Evolutionary conservation across 2,797 vertebrate genomes (phyloP), one percentile per base, ranked within the genome.

Genomic region (Erpetoichthys calabaricus): DNA sequence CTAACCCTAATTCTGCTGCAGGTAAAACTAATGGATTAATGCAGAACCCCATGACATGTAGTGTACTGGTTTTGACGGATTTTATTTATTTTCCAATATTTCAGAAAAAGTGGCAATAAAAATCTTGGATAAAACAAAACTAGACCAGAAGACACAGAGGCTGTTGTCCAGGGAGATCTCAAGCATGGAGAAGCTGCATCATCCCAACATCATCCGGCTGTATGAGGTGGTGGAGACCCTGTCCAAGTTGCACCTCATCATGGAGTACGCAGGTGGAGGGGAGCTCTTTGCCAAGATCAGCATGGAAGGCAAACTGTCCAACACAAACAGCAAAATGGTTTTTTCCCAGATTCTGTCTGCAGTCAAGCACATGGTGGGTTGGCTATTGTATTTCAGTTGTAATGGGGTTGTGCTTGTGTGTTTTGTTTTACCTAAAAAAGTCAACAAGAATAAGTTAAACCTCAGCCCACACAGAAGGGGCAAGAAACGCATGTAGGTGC

Each of bases 61-160:
- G 25, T 25, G 25, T 25, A 25, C 25, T 25, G 25, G 25, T 25
- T 25, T 25, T 25, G 25, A 25, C 25, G 25, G 25, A 25, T 25
- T 25, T 25, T 25, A 25, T 25, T 25, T 25, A 25, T 25, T 25
- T 25, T 25, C 25, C 25, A 25, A 25, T 25, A 25, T 25, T 25
- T 25, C 76, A 98, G 95, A 99, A 73, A 99, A 96, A 80, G 96
- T 98, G 67, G 95, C 96, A 56, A 95, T 99, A 68, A 98, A 98
- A 79, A 95, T 98, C 78, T 75, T 99, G 65, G 95, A 99, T 74
- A 99, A 99, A 80, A 92, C 91, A 63, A 96, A 95, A 69, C 73
- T 98, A 68, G 96, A 98, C 69, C 86, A 89, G 76, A 98, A 97
- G 73, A 98, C 94, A 2, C 93, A 96, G 59, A 82, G 85, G 52